A percentile compares a stretch with the other conserved stretches of the same genome.
Conservation (phyloP, 2,113 vertebrate species). For the Silurus asotus region DNA sequence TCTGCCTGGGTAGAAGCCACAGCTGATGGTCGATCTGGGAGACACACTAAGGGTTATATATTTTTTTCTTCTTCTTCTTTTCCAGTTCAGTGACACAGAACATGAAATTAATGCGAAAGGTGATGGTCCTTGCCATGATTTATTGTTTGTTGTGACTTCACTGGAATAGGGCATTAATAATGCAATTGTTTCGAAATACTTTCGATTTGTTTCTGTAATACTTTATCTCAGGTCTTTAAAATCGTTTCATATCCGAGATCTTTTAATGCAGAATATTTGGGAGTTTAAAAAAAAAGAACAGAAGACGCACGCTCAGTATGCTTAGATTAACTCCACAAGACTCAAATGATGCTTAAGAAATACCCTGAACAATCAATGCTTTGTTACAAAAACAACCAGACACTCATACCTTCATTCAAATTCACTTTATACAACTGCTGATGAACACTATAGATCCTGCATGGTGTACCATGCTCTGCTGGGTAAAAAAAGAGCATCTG, state of each 20-base stretch:
- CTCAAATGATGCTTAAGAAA: neutral
- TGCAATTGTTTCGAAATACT: conserved; percentile 38
- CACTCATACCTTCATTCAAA: conserved; percentile 37
- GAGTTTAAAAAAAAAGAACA: neutral
- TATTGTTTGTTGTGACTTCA: conserved; percentile 55
- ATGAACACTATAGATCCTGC: conserved; percentile 27
- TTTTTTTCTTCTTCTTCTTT: conserved; percentile 27
- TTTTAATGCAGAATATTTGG: conserved; percentile 6
- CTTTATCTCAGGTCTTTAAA: conserved; percentile 8
- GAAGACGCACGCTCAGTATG: neutral
- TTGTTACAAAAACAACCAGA: neutral
- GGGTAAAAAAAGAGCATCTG: neutral
- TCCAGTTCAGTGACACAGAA: conserved; percentile 54
- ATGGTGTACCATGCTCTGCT: conserved; percentile 23
- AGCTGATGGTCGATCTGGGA: conserved; percentile 48
- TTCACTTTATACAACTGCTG: neutral
- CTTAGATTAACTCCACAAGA: neutral
- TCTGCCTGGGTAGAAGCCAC: conserved; percentile 50
- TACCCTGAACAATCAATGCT: neutral
- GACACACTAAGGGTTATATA: conserved; percentile 4
- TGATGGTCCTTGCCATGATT: conserved; percentile 45
- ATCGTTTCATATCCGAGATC: neutral
- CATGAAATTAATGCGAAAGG: conserved; percentile 56
- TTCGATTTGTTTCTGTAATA: conserved; percentile 22
- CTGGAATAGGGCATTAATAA: conserved; percentile 48